Evolutionary conservation across 2,113 vertebrate species (phyloP).

Genomic region (Chelonoidis abingdonii): DNA sequence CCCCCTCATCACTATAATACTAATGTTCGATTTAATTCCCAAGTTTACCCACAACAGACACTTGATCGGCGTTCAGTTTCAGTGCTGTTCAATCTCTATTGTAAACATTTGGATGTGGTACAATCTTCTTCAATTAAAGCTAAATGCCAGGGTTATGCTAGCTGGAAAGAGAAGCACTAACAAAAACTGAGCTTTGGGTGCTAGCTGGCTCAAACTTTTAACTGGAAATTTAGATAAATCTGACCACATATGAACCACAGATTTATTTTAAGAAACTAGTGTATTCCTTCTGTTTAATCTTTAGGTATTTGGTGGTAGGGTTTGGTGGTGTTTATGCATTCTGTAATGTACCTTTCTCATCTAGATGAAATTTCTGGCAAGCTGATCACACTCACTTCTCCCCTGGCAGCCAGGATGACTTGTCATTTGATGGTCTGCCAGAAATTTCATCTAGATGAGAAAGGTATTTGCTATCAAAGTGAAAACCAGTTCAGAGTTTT

Average conservation of each 20-base stretch:
- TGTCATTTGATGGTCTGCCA: constrained; percentile 19
- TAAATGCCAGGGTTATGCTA: fast-evolving
- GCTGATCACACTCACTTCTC: constrained; percentile 10
- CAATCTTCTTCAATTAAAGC: constrained; percentile 39
- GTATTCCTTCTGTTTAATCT: background rate
- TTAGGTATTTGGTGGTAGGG: background rate
- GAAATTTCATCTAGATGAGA: background rate
- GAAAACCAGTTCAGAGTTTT: constrained; percentile 19
- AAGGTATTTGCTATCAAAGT: constrained; percentile 2
- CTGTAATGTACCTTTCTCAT: background rate
- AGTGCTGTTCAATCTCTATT: background rate
- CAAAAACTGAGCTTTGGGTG: background rate
- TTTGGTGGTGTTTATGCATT: background rate
- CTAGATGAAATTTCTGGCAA: background rate
- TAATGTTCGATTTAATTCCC: constrained; percentile 9
- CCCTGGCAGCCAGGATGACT: constrained; percentile 30
- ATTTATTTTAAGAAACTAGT: background rate
- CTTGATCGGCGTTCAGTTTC: background rate
- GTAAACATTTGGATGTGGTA: background rate
- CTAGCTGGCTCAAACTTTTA: background rate
- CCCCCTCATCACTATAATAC: background rate
- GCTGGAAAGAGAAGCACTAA: background rate
- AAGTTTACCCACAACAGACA: background rate
- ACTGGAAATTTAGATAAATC: background rate
- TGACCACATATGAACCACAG: background rate